These are phyloP conservation scores for Volucella bombylans DNA, from an alignment of 2,888 invertebrate species.

Conservation along the genomic window DNA sequence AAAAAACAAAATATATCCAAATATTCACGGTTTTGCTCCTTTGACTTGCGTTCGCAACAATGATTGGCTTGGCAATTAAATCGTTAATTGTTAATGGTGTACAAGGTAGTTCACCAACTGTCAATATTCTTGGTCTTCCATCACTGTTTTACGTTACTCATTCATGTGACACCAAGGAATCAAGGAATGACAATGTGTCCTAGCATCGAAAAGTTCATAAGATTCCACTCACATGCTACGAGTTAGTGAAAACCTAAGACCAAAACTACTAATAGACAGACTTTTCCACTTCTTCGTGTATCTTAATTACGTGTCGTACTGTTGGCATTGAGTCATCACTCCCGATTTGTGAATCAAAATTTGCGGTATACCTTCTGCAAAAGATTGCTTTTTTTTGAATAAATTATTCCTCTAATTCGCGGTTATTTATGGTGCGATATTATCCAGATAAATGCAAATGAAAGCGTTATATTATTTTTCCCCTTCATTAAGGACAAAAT, in stretches of 20 bases:
- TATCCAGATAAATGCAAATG: slow-evolving; percentile 61
- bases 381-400: slow-evolving; percentile 17
- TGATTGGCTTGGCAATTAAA: slow-evolving; percentile 91
- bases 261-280: no score
- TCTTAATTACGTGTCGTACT: no score
- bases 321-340: no score
- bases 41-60: slow-evolving; percentile 94
- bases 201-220: no score
- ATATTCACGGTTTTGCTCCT: slow-evolving; percentile 92
- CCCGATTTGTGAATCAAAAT: no score
- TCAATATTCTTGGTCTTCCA: slow-evolving; percentile 90
- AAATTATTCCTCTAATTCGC: slow-evolving; percentile 59
- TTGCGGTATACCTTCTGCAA: no score
- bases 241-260: no score
- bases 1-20: slow-evolving; percentile 98
- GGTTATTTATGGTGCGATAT: slow-evolving; percentile 69
- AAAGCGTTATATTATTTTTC: slow-evolving; percentile 33
- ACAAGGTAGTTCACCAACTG: slow-evolving; percentile 87
- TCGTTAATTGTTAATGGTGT: slow-evolving; percentile 85
- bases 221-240: no score
- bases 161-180: slow-evolving; percentile 99
- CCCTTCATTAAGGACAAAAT: no score
- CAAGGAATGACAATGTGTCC: no score
- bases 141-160: slow-evolving; percentile 96
- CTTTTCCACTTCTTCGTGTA: no score